Percentiles rank a stretch among this genome's conserved stretches.
Conservation (phyloP, 2,888 invertebrate species). For the Vanessa cardui region DNA sequence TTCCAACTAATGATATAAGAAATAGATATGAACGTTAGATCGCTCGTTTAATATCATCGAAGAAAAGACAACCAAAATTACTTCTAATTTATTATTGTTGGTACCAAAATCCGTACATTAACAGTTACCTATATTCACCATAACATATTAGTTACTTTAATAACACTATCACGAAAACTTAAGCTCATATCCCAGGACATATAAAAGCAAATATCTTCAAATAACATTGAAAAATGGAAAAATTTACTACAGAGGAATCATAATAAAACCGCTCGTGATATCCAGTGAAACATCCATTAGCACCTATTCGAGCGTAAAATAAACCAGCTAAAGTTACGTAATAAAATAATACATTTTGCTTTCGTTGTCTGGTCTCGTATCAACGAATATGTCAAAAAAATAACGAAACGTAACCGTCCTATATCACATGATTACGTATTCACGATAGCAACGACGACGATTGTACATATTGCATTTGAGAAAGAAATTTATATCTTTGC, state of each 20-base stretch:
- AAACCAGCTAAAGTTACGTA: slow-evolving; percentile 58
- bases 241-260: slow-evolving; percentile 62
- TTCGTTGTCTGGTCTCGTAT: slow-evolving; percentile 53
- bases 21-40: too few relatives aligned
- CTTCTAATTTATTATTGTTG: too few relatives aligned
- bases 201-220: slow-evolving; percentile 64
- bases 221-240: slow-evolving; percentile 64
- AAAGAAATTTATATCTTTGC: slow-evolving; percentile 15
- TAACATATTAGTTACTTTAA: slow-evolving; percentile 43
- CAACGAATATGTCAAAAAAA: slow-evolving; percentile 52
- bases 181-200: slow-evolving; percentile 58
- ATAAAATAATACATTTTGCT: slow-evolving; percentile 61
- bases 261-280: slow-evolving; percentile 67
- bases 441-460: slow-evolving; percentile 48
- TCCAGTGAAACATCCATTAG: slow-evolving; percentile 69
- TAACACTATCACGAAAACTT: slow-evolving; percentile 59
- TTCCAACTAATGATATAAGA: too few relatives aligned
- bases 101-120: too few relatives aligned
- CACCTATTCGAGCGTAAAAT: slow-evolving; percentile 63
- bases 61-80: too few relatives aligned
- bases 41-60: too few relatives aligned
- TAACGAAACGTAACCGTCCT: slow-evolving; percentile 49
- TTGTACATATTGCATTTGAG: slow-evolving; percentile 46
- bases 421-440: slow-evolving; percentile 58
- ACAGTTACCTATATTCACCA: too few relatives aligned